phyloP scores from a whole-genome alignment of 2,113 vertebrate genomes.

The Physeter macrocephalus region DNA sequence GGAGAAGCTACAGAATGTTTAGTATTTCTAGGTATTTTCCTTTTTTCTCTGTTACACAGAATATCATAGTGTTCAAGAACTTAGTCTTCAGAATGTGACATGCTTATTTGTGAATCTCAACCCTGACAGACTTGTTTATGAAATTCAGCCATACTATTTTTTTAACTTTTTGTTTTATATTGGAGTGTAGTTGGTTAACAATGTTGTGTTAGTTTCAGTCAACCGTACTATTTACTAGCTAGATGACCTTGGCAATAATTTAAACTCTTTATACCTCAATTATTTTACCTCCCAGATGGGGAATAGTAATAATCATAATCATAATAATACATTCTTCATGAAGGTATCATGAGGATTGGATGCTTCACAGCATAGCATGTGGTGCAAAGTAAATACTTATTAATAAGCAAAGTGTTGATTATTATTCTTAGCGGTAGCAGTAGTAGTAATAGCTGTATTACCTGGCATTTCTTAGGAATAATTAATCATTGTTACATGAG shows the following conservation, averaged over 20 bases:
- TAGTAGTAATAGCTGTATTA: not conserved
- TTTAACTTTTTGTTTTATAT: not conserved
- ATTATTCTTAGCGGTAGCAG: not conserved
- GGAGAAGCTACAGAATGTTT: not conserved
- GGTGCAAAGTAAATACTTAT: not conserved
- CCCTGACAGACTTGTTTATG: not conserved
- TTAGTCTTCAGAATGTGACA: not conserved
- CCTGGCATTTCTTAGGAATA: not conserved
- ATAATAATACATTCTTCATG: not conserved
- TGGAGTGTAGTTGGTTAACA: not conserved
- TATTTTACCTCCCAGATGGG: not conserved
- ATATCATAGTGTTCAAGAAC: not conserved
- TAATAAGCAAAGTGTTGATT: not conserved
- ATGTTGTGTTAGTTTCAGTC: not conserved
- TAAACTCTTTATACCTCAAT: not conserved
- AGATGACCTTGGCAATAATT: not conserved
- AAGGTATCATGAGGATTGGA: not conserved
- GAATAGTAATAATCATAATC: not conserved
- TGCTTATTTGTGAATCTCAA: not conserved
- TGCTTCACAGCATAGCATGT: not conserved
- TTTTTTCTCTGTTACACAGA: not conserved
- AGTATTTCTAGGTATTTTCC: not conserved
- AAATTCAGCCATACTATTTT: not conserved
- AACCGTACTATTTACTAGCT: not conserved
- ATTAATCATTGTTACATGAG: not conserved